Evolutionary conservation across 2,797 vertebrate species (phyloP), one percentile per base, ranked within the genome.

Genomic region (Morelia viridis): DNA sequence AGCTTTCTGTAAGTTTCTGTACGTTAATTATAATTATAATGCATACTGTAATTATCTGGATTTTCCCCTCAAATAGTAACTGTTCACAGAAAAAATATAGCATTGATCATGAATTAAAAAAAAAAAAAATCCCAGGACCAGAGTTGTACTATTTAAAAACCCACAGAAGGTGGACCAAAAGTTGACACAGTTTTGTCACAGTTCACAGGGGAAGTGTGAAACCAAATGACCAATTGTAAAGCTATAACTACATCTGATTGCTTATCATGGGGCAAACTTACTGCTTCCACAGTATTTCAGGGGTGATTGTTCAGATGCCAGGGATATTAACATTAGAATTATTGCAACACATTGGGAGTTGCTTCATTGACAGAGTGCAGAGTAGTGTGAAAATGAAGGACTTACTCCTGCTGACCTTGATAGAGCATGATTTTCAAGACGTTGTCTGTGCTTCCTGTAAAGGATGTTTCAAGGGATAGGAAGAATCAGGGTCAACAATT

Each of bases 241-340:
- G 92, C 89, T 92, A 93, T 90, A 94, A 7, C 46, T 46, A 71
- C 86, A n/a, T 87, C 62, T 92, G 50, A 92, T 93, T 71, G 89
- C 35, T n/a, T 94, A 46, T 94, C 90, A 80, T 15, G n/a, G 90
- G 65, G 28, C 88, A 92, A 46, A 92, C 91, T 31, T 89, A 50
- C 68, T 95, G 46, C 89, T 94, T 96, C 60, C 90, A 41, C 86
- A 91, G 31, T 85, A 87, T 88, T 93, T 90, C 93, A 41, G 86
- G n/a, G 31, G 62, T 88, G 84, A 9, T 71, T 71, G 15, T 89
- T 96, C 71, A 94, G 88, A 61, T 94, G 91, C 46, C 35, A 86
- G 61, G 80, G 50, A 61, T 61, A 94, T 46, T 8, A 93, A 76
- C 3, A 17, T 91, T 31, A 61, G 13, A 92, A 90, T 91, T 90